Percentiles rank a stretch among this genome's conserved stretches.
These are phyloP conservation scores for Euborellia annulipes DNA, from an alignment of 1,140 invertebrate species.

Conservation along the genomic window DNA sequence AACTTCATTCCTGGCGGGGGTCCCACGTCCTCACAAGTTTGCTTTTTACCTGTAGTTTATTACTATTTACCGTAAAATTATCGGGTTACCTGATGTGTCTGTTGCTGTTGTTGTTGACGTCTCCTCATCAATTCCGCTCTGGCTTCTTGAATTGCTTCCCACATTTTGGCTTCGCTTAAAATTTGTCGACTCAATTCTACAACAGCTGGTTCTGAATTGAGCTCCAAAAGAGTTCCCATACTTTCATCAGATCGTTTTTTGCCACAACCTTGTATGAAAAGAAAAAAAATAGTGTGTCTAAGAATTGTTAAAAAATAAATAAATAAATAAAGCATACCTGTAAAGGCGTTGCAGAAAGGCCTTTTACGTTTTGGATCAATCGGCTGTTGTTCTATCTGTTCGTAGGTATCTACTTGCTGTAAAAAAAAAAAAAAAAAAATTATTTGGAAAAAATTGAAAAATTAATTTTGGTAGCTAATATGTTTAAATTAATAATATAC, in stretches of 20 bases:
- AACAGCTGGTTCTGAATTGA: constrained; percentile 46
- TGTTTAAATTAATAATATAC: too few relatives aligned
- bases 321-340: constrained; percentile 37
- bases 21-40: too few relatives aligned
- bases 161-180: constrained; percentile 55
- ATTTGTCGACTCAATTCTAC: constrained; percentile 58
- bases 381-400: constrained; percentile 3
- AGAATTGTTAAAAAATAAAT: constrained; percentile 6
- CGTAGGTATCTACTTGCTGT: constrained; percentile 6
- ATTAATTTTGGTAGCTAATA: too few relatives aligned
- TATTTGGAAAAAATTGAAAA: too few relatives aligned
- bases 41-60: too few relatives aligned
- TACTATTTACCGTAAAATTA: too few relatives aligned
- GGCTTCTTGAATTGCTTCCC: constrained; percentile 59
- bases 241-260: constrained; percentile 47
- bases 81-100: too few relatives aligned
- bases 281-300: too few relatives aligned
- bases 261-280: too few relatives aligned
- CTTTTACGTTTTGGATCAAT: constrained; percentile 37
- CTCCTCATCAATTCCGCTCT: constrained; percentile 44
- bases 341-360: constrained; percentile 58
- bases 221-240: constrained; percentile 41
- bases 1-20: too few relatives aligned
- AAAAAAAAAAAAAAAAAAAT: too few relatives aligned
- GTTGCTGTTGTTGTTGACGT: constrained; percentile 28